phyloP scores from a whole-genome alignment of 2,113 vertebrate species.

The Epinephelus moara region DNA sequence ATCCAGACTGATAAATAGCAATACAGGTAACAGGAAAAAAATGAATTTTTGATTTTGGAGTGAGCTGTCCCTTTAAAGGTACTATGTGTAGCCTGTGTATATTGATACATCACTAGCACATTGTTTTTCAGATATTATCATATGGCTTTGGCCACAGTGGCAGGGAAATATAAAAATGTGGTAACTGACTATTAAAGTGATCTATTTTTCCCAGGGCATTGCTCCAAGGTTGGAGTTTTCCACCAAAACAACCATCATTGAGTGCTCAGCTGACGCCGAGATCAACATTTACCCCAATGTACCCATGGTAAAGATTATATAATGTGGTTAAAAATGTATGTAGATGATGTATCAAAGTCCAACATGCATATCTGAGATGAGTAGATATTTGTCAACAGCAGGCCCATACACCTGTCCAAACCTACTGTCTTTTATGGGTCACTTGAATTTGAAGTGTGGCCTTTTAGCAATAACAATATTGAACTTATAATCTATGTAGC shows the following conservation, averaged over 20 bases:
- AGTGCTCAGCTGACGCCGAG: conserved; percentile 74
- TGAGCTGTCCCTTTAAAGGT: no score
- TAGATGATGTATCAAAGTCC: not conserved
- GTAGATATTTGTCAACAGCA: not conserved
- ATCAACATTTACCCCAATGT: conserved; percentile 75
- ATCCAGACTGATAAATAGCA: no score
- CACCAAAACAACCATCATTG: conserved; percentile 86
- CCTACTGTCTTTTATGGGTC: not conserved
- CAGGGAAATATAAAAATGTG: not conserved
- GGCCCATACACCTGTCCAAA: not conserved
- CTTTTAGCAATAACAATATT: not conserved
- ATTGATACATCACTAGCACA: not conserved
- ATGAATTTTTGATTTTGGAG: no score
- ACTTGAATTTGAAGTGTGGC: not conserved
- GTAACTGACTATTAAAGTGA: not conserved
- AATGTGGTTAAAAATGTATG: not conserved
- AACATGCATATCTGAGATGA: not conserved
- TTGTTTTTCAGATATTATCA: not conserved
- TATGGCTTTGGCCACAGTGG: not conserved
- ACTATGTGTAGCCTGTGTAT: not conserved
- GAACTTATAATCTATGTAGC: not conserved
- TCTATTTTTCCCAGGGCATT: conserved; percentile 82
- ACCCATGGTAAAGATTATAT: conserved; percentile 59
- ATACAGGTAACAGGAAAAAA: no score
- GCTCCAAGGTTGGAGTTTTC: conserved; percentile 88